Percentiles rank a stretch among this genome's conserved stretches.
These are phyloP conservation scores for Mobula hypostoma DNA, from an alignment of 2,113 vertebrate species.

Conservation along the genomic window DNA sequence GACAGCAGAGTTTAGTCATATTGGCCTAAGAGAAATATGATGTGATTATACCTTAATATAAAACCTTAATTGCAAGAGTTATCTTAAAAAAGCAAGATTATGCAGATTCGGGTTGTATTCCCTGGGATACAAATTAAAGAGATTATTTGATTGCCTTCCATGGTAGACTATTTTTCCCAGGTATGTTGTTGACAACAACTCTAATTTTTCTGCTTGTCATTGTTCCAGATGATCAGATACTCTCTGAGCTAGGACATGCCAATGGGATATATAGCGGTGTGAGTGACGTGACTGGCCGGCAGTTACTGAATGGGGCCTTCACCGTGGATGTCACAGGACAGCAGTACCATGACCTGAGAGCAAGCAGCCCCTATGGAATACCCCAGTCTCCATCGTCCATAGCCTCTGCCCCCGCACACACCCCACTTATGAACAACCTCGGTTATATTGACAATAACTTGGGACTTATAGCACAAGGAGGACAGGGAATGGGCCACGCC, in stretches of 20 bases:
- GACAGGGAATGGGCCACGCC: constrained; percentile 78
- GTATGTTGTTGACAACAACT: background rate
- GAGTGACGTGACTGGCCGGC: constrained; percentile 70
- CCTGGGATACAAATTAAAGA: too few relatives aligned
- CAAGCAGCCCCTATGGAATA: constrained; percentile 83
- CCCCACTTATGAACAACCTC: constrained; percentile 83
- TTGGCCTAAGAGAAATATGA: too few relatives aligned
- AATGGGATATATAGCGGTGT: constrained; percentile 80
- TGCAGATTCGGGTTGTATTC: too few relatives aligned
- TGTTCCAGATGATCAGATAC: constrained; percentile 85
- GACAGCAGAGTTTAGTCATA: too few relatives aligned
- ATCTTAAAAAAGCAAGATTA: too few relatives aligned
- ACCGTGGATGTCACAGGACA: constrained; percentile 79
- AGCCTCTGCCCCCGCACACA: constrained; percentile 81
- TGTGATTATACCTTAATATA: too few relatives aligned
- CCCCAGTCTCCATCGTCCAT: constrained; percentile 94
- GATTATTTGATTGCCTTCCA: too few relatives aligned
- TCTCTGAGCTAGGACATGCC: constrained; percentile 84
- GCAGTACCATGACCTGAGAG: constrained; percentile 83
- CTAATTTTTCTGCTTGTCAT: constrained; percentile 47
- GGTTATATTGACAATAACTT: constrained; percentile 81
- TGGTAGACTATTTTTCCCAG: background rate
- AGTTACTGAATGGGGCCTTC: constrained; percentile 80
- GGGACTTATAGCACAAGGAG: constrained; percentile 70
- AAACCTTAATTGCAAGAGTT: too few relatives aligned